Evolutionary conservation across 2,888 invertebrate species (phyloP).

Genomic region (Eupithecia subfuscata): DNA sequence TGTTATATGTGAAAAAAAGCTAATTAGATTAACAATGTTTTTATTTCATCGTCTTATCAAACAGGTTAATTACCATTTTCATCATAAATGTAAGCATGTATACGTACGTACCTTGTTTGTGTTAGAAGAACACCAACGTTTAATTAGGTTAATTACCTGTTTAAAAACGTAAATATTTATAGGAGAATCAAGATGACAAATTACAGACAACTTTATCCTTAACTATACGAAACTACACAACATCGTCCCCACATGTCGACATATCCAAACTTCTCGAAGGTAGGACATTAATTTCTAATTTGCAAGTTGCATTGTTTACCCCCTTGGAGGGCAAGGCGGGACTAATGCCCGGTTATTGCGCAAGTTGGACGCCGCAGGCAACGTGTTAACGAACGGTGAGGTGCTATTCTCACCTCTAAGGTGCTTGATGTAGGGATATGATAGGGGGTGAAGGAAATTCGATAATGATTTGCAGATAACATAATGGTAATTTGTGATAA

Average conservation of each 20-base stretch:
- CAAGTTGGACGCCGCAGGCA: slow-evolving; percentile 36
- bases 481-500: neutral
- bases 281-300: slow-evolving; percentile 36
- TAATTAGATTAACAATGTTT: too few relatives aligned
- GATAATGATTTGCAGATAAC: neutral
- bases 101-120: too few relatives aligned
- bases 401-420: slow-evolving; percentile 27
- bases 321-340: slow-evolving; percentile 19
- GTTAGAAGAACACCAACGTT: too few relatives aligned
- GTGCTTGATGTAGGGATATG: neutral
- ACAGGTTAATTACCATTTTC: too few relatives aligned
- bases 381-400: slow-evolving; percentile 27
- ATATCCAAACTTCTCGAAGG: slow-evolving; percentile 13
- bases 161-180: neutral
- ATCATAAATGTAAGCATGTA: too few relatives aligned
- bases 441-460: neutral
- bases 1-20: too few relatives aligned
- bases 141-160: too few relatives aligned
- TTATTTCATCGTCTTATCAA: too few relatives aligned
- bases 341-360: slow-evolving; percentile 34
- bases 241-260: neutral
- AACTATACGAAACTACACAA: neutral
- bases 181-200: neutral
- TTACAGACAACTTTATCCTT: neutral
- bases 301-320: slow-evolving; percentile 34